Evolutionary conservation across 2,888 invertebrate genomes (phyloP), one percentile per base, ranked within the genome.

Genomic region (Microplitis manilae): DNA sequence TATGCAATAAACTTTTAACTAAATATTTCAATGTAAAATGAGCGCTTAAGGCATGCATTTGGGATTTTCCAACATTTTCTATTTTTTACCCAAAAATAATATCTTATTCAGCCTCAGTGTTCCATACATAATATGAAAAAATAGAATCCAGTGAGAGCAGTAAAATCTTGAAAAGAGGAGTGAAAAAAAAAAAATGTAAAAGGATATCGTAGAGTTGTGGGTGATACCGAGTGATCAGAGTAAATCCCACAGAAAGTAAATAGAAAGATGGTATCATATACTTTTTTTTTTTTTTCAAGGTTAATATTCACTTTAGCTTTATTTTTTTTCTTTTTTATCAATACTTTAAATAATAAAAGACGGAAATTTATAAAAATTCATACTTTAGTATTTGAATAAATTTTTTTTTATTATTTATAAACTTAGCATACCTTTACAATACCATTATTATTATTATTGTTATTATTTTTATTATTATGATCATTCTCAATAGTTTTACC

Each of bases 191-290:
- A 62, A 62, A 20, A 62, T 17, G 9, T 7, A n/a, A 15, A 62
- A 17, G 15, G 62, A 62, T 15, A 62, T 7, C 62, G 15, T 62
- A 6, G 20, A 15, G 15, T 62, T 15, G 6, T 6, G 20, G 20
- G 20, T 62, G 62, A 62, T 17, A 62, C 7, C 15, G 2, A 20
- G 9, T 15, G 62, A 62, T 62, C 64, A 17, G 50, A 65, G 20
- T 65, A 65, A 73, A 73, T 64, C 65, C 30, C 40, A 41, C 9
- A 59, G 30, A 71, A 71, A 62, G 61, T 62, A 9, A 38, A 61
- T 62, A 59, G 59, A 71, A 71, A 71, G 38, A 20, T 9, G 40
- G 30, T 17, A 13, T 50, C 50, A 4, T 50, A 50, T 50, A 50
- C 20, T 20, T 20, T 50, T 13, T 9, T 38, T 39, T 39, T 62